Percentiles rank a stretch among this genome's conserved stretches.
These are phyloP conservation scores for Heliangelus exortis DNA, from an alignment of 2,797 vertebrate species.

Conservation along the genomic window DNA sequence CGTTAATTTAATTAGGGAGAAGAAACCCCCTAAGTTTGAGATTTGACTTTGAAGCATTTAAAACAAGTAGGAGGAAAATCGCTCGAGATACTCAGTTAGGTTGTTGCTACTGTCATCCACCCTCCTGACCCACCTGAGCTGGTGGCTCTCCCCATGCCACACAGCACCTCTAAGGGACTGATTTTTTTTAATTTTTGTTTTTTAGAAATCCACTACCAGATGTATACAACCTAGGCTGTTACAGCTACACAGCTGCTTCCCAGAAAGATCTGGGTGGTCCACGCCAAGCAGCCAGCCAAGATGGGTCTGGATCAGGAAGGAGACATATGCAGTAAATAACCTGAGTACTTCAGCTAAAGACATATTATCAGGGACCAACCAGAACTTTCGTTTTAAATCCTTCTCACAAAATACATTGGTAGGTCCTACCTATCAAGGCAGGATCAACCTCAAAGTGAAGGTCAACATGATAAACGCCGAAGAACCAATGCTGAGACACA, in stretches of 20 bases:
- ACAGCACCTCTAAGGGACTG: neutral
- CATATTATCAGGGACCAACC: neutral
- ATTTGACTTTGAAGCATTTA: constrained; percentile 69
- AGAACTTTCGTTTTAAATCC: neutral
- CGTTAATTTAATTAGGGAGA: constrained; percentile 77
- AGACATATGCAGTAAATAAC: neutral
- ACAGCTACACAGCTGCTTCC: neutral
- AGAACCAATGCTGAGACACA: neutral
- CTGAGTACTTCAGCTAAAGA: neutral
- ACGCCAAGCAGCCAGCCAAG: neutral
- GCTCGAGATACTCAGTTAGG: constrained; percentile 1
- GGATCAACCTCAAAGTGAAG: neutral
- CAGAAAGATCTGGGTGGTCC: neutral
- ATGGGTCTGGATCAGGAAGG: neutral
- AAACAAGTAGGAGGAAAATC: constrained; percentile 63
- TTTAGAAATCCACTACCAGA: neutral
- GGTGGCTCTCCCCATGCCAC: neutral
- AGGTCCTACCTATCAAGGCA: neutral
- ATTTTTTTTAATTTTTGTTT: neutral
- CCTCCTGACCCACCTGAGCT: neutral
- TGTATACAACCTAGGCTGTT: fast-evolving
- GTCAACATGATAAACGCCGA: neutral
- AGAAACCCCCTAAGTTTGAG: constrained; percentile 69
- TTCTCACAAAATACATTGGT: neutral
- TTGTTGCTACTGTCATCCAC: neutral